Evolutionary conservation across 2,113 vertebrate species (phyloP).

Genomic region (Nycticebus coucang): DNA sequence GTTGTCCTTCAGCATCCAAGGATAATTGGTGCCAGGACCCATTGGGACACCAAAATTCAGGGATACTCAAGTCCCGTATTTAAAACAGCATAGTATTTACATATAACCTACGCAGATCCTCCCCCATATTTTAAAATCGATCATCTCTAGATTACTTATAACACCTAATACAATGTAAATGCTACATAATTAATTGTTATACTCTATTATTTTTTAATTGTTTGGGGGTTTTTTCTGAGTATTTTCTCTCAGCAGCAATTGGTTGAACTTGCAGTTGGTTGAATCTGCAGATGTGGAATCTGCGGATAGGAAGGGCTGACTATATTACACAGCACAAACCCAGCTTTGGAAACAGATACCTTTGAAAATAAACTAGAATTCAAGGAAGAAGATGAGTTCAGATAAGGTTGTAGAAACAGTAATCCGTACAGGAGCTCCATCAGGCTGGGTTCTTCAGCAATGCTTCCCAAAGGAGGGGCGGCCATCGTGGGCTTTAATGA

Average conservation of each 20-base stretch:
- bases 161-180: background rate
- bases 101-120: background rate
- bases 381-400: background rate
- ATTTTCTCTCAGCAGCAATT: background rate
- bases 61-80: background rate
- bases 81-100: background rate
- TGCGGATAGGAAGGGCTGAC: background rate
- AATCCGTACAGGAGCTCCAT: background rate
- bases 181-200: background rate
- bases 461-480: background rate
- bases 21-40: background rate
- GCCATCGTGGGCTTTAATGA: background rate
- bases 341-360: background rate
- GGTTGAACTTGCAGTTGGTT: background rate
- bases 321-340: background rate
- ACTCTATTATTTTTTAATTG: background rate
- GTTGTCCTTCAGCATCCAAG: background rate
- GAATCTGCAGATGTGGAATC: background rate
- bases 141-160: background rate
- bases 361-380: slow-evolving; percentile 28
- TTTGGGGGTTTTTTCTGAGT: background rate
- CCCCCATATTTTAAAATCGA: background rate
- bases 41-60: background rate
- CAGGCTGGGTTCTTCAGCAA: background rate
- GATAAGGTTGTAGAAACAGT: background rate